Conservation (phyloP, 2,797 vertebrate genomes). For the Tiaroga cobitis region DNA sequence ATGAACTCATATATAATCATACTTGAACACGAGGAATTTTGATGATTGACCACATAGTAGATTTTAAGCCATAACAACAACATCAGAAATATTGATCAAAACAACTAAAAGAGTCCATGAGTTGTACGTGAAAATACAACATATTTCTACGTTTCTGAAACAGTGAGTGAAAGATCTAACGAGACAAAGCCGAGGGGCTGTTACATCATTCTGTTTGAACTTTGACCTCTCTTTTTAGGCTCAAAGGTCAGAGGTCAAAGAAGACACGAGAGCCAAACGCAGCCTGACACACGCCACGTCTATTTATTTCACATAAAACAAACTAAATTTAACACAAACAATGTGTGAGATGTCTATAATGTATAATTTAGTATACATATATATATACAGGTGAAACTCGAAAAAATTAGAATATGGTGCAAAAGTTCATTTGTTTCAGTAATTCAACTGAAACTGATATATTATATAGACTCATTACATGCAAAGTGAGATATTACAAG, state of each 20-base stretch:
- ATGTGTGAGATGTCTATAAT: neutral
- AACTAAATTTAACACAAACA: neutral
- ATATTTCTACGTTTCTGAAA: neutral
- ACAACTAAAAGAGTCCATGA: neutral
- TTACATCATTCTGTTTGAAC: conserved; percentile 51
- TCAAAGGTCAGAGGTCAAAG: conserved; percentile 60
- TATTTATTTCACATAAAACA: neutral
- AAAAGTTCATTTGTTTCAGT: too few relatives aligned
- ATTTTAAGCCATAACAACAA: neutral
- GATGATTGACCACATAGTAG: neutral
- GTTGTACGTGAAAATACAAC: neutral
- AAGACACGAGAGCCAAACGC: neutral
- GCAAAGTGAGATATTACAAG: too few relatives aligned
- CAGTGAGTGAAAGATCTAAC: neutral
- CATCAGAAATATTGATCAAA: neutral
- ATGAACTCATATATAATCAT: neutral
- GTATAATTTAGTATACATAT: neutral
- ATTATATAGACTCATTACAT: too few relatives aligned
- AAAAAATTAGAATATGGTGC: too few relatives aligned
- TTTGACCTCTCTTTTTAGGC: conserved; percentile 41
- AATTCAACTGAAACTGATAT: too few relatives aligned
- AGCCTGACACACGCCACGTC: neutral
- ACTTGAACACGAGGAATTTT: neutral
- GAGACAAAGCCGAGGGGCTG: neutral
- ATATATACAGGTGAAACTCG: too few relatives aligned